Conservation (phyloP, 1,140 invertebrate genomes). For the Bicyclus anynana region DNA sequence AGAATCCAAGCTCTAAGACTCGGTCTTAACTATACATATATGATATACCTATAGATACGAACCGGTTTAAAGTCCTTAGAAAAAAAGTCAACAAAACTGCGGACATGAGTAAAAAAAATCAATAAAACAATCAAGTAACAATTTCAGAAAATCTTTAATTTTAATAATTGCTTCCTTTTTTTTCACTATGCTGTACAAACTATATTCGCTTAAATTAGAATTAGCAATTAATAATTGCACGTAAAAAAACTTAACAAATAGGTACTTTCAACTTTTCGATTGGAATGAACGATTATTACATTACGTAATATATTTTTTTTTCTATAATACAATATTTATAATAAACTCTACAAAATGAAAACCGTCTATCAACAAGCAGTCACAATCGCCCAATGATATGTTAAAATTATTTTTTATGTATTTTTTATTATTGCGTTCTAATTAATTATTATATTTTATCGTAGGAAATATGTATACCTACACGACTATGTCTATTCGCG, state of each 20-base stretch:
- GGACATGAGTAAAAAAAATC: no score
- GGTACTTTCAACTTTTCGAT: constrained; percentile 73
- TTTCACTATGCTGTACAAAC: constrained; percentile 75
- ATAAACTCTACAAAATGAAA: constrained; percentile 69
- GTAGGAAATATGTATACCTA: constrained; percentile 30
- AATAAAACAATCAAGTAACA: constrained; percentile 45
- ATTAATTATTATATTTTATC: constrained; percentile 32
- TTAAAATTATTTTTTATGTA: constrained; percentile 69
- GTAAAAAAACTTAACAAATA: constrained; percentile 77
- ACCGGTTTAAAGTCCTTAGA: no score
- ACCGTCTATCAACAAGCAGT: constrained; percentile 72
- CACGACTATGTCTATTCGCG: constrained; percentile 22
- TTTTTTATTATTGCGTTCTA: constrained; percentile 73
- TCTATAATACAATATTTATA: constrained; percentile 73
- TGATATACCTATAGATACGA: no score
- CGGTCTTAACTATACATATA: no score
- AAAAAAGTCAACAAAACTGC: no score
- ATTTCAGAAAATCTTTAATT: constrained; percentile 74
- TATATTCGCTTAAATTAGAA: constrained; percentile 75
- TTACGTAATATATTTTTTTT: constrained; percentile 64
- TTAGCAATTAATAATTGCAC: constrained; percentile 78
- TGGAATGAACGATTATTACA: constrained; percentile 76
- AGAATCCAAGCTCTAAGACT: no score
- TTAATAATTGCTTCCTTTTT: constrained; percentile 75
- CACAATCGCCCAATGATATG: constrained; percentile 78